Percentiles rank a stretch among this genome's conserved stretches.
Evolutionary conservation across 2,797 vertebrate species (phyloP).

Genomic region (Epinephelus awoara): DNA sequence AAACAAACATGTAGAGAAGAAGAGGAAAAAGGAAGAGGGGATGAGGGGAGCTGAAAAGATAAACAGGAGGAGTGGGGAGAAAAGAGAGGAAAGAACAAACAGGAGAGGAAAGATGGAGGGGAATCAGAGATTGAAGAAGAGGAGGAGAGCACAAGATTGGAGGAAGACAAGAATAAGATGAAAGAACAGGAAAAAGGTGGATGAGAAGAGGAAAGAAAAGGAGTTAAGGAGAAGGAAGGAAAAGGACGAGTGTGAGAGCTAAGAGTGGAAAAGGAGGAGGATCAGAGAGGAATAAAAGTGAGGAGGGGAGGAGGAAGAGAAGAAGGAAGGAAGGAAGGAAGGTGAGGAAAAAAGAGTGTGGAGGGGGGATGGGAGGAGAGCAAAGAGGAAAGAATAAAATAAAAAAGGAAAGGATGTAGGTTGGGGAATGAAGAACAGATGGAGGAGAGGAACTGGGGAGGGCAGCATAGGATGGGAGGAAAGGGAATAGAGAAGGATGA

Average conservation of each 20-base stretch:
- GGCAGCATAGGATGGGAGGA: too few species aligned
- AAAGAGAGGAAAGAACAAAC: neutral
- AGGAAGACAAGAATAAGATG: neutral
- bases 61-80: neutral
- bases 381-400: too few species aligned
- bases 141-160: too few species aligned
- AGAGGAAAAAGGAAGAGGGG: neutral
- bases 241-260: neutral
- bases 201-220: too few species aligned
- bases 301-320: neutral
- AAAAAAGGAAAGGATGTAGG: too few species aligned
- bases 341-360: too few species aligned
- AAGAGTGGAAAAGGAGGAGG: too few species aligned
- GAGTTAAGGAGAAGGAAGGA: neutral
- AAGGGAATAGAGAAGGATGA: too few species aligned
- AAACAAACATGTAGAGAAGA: too few species aligned
- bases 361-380: fast-evolving
- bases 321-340: too few species aligned
- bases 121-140: neutral
- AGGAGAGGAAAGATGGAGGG: neutral
- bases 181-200: neutral
- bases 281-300: neutral
- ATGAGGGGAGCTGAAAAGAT: neutral
- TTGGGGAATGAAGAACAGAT: too few species aligned
- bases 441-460: too few species aligned